Percentiles rank a stretch among this genome's conserved stretches.
Conservation (phyloP, 2,888 invertebrate genomes). For the Sericinus montela region DNA sequence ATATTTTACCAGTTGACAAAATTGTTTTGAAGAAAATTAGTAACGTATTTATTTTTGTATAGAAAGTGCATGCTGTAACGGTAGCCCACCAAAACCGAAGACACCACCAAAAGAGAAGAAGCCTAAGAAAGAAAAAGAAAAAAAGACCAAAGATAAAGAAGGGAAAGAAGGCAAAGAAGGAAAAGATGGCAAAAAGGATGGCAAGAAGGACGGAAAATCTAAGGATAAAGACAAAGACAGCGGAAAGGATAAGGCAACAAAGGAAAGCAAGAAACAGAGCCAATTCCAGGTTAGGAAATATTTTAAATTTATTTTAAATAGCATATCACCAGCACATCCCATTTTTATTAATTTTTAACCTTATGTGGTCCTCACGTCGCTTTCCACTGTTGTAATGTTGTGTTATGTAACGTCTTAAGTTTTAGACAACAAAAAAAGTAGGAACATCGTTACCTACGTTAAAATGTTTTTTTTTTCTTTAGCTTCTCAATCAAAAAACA, state of each 20-base stretch:
- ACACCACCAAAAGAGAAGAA: constrained; percentile 84
- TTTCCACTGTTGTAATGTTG: constrained; percentile 57
- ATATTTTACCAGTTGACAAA: not conserved
- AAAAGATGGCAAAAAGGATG: constrained; percentile 78
- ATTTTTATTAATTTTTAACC: constrained; percentile 53
- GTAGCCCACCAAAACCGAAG: constrained; percentile 82
- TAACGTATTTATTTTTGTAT: constrained; percentile 14
- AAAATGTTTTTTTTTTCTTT: constrained; percentile 44
- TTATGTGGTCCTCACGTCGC: constrained; percentile 45
- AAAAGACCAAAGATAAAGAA: constrained; percentile 82
- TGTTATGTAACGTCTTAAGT: constrained; percentile 52
- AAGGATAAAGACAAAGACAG: constrained; percentile 81
- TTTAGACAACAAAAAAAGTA: constrained; percentile 22
- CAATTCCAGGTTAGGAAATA: constrained; percentile 81
- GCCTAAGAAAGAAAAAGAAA: constrained; percentile 83
- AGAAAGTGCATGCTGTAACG: constrained; percentile 92
- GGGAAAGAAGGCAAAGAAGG: constrained; percentile 67
- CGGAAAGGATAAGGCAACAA: constrained; percentile 78
- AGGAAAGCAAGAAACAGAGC: constrained; percentile 82
- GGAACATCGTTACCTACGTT: constrained; percentile 36
- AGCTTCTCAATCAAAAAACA: constrained; percentile 43
- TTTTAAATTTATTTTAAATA: constrained; percentile 18
- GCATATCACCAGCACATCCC: constrained; percentile 64
- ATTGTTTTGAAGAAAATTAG: not conserved
- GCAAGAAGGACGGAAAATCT: constrained; percentile 78